Evolutionary conservation across 2,888 invertebrate species (phyloP), one percentile per base, ranked within the genome.

Genomic region (Dione juno): DNA sequence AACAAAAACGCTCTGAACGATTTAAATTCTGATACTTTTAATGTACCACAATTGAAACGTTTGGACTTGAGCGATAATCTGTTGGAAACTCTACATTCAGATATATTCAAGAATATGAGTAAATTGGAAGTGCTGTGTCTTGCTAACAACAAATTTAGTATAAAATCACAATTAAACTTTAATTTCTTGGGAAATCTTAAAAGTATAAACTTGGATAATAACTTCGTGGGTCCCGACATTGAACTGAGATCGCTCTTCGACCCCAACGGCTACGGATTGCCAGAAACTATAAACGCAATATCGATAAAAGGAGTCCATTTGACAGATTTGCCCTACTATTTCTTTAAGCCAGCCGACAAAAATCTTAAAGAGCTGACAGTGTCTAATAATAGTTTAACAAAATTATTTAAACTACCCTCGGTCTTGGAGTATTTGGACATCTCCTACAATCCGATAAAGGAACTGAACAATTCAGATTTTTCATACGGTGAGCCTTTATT

Each of bases 341-440:
- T 90, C 69, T 90, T 91, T 45, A 74, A 81, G 0, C 82, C 87
- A 58, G 86, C 86, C 0, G 88, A 87, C 74, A 88, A 92, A 14
- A 61, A 28, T 71, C 77, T 95, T 53, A 84, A 86, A 69, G 82
- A 85, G 67, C 78, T 95, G 0, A 82, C 84, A 0, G 80, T 94
- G 52, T 86, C 93, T 0, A 88, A 93, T 59, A 95, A 95, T 78
- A 90, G 92, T 13, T 82, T 95, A 6, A 82, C 79, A 0, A 82
- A 84, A 11, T 82, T 95, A 9, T 95, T 95, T 21, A 83, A 88
- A 35, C 78, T 95, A 67, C 95, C 95, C 0, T 85, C 84, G 16
- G 90, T 90, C 0, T 76, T 95, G 2, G 88, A 94, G 78, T 91
- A 93, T 71, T 83, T 95, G 19, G 95, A 95, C 81, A 77, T 95